phyloP scores from a whole-genome alignment of 2,113 vertebrate genomes.

The Ictalurus furcatus region DNA sequence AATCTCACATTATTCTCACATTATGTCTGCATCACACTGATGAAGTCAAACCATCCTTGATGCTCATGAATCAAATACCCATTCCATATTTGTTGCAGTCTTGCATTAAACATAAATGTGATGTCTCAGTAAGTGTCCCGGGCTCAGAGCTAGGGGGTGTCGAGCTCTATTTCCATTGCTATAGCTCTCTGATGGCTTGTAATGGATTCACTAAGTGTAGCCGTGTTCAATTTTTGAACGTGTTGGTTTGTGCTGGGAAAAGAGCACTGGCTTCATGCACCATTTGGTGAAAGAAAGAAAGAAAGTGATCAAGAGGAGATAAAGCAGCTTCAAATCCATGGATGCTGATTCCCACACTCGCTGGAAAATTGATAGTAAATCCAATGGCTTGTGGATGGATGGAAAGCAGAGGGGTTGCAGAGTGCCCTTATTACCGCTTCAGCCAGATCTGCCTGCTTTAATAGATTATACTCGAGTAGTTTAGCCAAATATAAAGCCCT shows the following conservation, averaged over 20 bases:
- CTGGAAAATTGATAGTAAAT: neutral
- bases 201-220: conserved; percentile 41
- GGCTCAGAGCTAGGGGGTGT: neutral
- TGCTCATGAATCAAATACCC: conserved; percentile 28
- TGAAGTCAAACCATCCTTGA: neutral
- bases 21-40: neutral
- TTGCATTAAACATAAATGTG: conserved; percentile 26
- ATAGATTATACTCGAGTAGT: conserved; percentile 5
- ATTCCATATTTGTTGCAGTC: neutral
- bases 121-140: neutral
- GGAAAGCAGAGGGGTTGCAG: neutral
- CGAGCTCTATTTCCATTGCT: neutral
- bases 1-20: neutral
- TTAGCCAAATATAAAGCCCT: neutral
- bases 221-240: conserved; percentile 49
- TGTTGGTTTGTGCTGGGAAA: conserved; percentile 38
- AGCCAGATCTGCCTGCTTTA: conserved; percentile 3
- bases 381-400: neutral
- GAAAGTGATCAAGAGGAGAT: neutral
- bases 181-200: conserved; percentile 18
- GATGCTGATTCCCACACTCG: neutral
- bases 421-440: neutral
- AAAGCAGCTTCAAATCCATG: neutral
- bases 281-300: conserved; percentile 14
- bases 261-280: conserved; percentile 4